Evolutionary conservation across 30 jellyfish, hydroid and myxozoan species (phyloP).

Genomic region (Calvadosia cruxmelitensis): DNA sequence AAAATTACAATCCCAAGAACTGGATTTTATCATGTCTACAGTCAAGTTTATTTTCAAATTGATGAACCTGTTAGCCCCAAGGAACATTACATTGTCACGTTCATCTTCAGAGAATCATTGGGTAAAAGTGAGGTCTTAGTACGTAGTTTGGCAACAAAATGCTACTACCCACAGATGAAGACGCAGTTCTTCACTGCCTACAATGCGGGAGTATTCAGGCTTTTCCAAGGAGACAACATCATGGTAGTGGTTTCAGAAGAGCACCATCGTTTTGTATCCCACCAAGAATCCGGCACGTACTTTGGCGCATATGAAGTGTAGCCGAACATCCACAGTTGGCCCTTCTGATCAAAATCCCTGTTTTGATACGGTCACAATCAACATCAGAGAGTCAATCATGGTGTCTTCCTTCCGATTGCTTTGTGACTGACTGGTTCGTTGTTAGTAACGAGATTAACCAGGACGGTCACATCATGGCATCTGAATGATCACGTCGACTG

Average conservation of each 20-base stretch:
- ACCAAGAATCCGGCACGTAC: conserved; percentile 32
- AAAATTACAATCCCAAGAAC: conserved; percentile 15
- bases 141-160: conserved; percentile 25
- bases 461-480: too few relatives aligned
- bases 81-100: background rate
- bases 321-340: too few relatives aligned
- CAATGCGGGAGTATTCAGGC: conserved; percentile 28
- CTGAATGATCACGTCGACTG: too few relatives aligned
- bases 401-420: too few relatives aligned
- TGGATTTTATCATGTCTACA: conserved; percentile 28
- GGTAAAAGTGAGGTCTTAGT: conserved; percentile 3
- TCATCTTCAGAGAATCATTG: background rate
- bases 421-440: too few relatives aligned
- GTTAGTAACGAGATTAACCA: too few relatives aligned
- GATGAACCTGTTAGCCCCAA: conserved; percentile 12
- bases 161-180: conserved; percentile 1
- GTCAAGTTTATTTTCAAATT: conserved; percentile 41
- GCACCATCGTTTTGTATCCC: conserved; percentile 9
- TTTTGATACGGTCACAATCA: too few relatives aligned
- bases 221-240: conserved; percentile 22
- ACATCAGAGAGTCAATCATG: too few relatives aligned
- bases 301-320: conserved; percentile 23
- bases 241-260: conserved; percentile 26
- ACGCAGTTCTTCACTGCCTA: conserved; percentile 18
- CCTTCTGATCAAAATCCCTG: too few relatives aligned